Evolutionary conservation across 1,140 invertebrate genomes (phyloP).

Genomic region (Drosophila triauraria): DNA sequence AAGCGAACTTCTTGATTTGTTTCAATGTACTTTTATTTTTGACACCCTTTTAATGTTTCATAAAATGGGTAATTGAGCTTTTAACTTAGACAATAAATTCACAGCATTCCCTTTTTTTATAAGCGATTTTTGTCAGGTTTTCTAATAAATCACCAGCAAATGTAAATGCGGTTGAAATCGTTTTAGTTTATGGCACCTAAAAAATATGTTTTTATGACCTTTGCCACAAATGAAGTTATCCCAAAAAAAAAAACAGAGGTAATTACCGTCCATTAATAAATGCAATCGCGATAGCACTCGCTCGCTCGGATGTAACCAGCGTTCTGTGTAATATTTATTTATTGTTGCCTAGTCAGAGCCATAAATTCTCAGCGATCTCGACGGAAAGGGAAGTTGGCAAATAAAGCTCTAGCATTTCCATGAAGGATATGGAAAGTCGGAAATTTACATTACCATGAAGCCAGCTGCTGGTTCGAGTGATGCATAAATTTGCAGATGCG

Average conservation of each 20-base stretch:
- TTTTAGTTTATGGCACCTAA: slow-evolving; percentile 3
- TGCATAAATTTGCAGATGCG: slow-evolving; percentile 36
- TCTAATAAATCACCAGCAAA: slow-evolving; percentile 10
- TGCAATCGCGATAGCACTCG: slow-evolving; percentile 28
- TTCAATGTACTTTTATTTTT: too few species aligned
- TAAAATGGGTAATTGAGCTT: background rate
- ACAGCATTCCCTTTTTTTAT: background rate
- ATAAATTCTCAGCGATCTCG: slow-evolving; percentile 26
- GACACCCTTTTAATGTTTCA: background rate
- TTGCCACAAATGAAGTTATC: slow-evolving; percentile 11
- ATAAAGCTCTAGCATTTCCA: slow-evolving; percentile 32
- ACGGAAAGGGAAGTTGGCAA: slow-evolving; percentile 30
- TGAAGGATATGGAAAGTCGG: slow-evolving; percentile 49
- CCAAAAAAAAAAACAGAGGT: slow-evolving; percentile 16
- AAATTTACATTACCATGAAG: slow-evolving; percentile 43
- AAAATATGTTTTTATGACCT: slow-evolving; percentile 23
- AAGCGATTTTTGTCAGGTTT: background rate
- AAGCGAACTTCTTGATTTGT: background rate
- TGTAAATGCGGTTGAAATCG: background rate
- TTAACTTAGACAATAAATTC: slow-evolving; percentile 14
- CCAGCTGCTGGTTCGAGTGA: slow-evolving; percentile 40
- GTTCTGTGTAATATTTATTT: slow-evolving; percentile 46
- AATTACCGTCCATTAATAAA: slow-evolving; percentile 46
- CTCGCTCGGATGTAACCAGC: slow-evolving; percentile 28
- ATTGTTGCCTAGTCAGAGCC: slow-evolving; percentile 44